These are phyloP conservation scores for Ageneiosus marmoratus DNA, from an alignment of 2,113 vertebrate species.

Conservation along the genomic window DNA sequence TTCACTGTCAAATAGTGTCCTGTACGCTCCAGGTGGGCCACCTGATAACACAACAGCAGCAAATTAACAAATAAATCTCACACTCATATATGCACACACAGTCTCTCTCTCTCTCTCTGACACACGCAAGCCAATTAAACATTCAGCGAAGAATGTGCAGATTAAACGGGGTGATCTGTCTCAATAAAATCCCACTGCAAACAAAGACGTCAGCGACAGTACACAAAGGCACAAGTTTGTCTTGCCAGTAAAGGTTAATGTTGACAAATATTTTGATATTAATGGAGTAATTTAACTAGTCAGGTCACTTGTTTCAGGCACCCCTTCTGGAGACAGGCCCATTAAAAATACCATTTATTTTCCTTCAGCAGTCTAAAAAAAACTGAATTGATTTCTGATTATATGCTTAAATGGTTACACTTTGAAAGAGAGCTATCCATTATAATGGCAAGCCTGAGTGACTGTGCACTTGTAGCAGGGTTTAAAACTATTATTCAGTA, in stretches of 20 bases:
- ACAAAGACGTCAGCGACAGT: constrained; percentile 63
- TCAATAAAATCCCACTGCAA: constrained; percentile 71
- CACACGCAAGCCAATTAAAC: constrained; percentile 43
- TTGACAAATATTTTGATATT: constrained; percentile 79
- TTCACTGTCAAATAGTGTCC: constrained; percentile 96
- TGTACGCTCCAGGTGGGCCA: constrained; percentile 93
- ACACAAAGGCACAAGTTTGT: constrained; percentile 71
- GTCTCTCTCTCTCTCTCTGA: background rate
- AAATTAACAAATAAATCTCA: constrained; percentile 47
- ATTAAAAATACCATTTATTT: constrained; percentile 68
- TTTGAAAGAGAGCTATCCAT: constrained; percentile 49
- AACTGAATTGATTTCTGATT: constrained; percentile 63
- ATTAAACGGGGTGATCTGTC: constrained; percentile 73
- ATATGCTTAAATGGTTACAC: constrained; percentile 57
- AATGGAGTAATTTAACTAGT: constrained; percentile 74
- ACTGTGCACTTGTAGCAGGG: constrained; percentile 14
- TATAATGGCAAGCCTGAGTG: constrained; percentile 34
- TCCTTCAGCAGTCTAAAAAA: constrained; percentile 57
- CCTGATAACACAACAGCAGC: constrained; percentile 65
- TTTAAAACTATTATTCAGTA: constrained; percentile 4
- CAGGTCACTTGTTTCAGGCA: constrained; percentile 70
- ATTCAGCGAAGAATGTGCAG: constrained; percentile 59
- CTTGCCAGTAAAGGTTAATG: constrained; percentile 75
- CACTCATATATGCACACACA: background rate
- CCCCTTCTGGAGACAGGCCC: constrained; percentile 60